Evolutionary conservation across 2,113 vertebrate genomes (phyloP), one percentile per base, ranked within the genome.

Genomic region (Pteruthius melanotis): DNA sequence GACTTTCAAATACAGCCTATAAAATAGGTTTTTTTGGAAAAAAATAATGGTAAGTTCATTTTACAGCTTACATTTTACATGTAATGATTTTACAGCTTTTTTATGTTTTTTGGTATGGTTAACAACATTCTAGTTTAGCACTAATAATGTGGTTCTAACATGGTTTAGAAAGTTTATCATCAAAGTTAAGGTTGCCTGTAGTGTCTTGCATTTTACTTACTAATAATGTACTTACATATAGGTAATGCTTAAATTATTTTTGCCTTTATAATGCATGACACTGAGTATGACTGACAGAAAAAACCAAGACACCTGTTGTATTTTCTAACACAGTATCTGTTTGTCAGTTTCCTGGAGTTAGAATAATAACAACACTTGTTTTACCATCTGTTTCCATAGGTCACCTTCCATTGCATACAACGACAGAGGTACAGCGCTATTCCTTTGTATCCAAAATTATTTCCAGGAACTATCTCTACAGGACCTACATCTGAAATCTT

Each of bases 391-490:
- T 45, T 83, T 83, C 82, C 24, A 15, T 17, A 65, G 22, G 26
- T 66, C 52, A 42, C 33, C 7, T 77, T 77, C 33, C 15, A 42
- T 16, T 59, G 12, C 15, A 33, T 8, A 31, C 16, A 40, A 11
- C 0, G 0, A 31, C 12, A 59, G 10, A 12, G 1, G 7, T 56
- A 33, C 9, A 70, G 7, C 39, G 4, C 10, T 53, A 18, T 27
- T 80, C 10, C 15, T 42, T 69, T 28, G 10, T 33, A 47, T 53
- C 59, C 31, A 68, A 35, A 81, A 74, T 9, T 40, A 7, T 33
- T 44, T 45, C 31, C 40, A 85, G 57, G 21, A 70, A 20, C 4
- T 35, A 31, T 26, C 22, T 54, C 18, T 26, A 59, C 18, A 85
- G 35, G 15, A 53, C 10, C 11, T 33, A 37, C 3, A 1, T 42